Percentiles rank a stretch among this genome's conserved stretches.
Conservation (phyloP, 2,888 invertebrate genomes). For the Synergus japonicus region DNA sequence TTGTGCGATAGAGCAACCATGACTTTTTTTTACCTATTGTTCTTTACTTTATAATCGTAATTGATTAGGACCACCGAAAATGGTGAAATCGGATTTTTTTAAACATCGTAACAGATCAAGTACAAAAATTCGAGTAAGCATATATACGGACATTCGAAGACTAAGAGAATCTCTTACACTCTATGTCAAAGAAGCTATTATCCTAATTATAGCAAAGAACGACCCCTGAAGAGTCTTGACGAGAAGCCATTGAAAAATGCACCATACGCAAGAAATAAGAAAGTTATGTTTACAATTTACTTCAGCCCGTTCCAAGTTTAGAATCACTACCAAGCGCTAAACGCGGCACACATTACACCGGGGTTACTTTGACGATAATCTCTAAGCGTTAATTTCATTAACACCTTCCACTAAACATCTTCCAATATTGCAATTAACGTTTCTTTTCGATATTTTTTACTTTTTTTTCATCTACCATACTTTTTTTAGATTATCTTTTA, state of each 20-base stretch:
- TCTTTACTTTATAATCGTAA: background rate
- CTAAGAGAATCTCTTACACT: conserved; percentile 18
- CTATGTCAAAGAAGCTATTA: conserved; percentile 29
- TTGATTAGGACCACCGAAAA: background rate
- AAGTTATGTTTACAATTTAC: conserved; percentile 22
- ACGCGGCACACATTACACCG: conserved; percentile 23
- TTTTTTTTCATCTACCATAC: conserved; percentile 57
- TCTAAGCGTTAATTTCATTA: conserved; percentile 45
- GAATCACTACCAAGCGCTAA: conserved; percentile 41
- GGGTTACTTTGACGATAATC: conserved; percentile 35
- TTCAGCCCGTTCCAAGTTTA: conserved; percentile 26
- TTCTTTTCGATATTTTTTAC: conserved; percentile 39
- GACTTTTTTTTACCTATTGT: background rate
- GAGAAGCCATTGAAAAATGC: conserved; percentile 19
- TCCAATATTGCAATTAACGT: conserved; percentile 45
- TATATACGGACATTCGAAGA: conserved; percentile 29
- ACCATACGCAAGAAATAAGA: conserved; percentile 22
- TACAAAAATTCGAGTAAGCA: conserved; percentile 26
- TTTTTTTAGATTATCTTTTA: conserved; percentile 65
- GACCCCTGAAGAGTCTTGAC: conserved; percentile 18
- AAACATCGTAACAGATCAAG: conserved; percentile 12
- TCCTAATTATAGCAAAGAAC: conserved; percentile 38
- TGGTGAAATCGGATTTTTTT: background rate
- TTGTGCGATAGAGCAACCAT: conserved; percentile 17
- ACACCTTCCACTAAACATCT: conserved; percentile 38